Percentiles rank a stretch among this genome's conserved stretches.
phyloP scores from a whole-genome alignment of 2,888 invertebrate genomes.

The Tipula lateralis region DNA sequence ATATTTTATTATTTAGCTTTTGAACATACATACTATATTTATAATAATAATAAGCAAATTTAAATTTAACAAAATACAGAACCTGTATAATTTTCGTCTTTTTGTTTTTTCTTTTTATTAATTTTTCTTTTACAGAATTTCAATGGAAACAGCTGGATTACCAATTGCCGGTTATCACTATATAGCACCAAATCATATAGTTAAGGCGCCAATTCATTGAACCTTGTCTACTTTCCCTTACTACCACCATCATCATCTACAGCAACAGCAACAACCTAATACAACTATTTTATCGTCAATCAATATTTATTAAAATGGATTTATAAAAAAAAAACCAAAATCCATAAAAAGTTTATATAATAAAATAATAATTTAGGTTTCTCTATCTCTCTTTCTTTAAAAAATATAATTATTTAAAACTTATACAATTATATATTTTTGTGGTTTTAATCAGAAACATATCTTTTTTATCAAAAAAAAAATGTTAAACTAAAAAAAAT shows the following conservation, averaged over 20 bases:
- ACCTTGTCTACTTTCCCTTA: constrained; percentile 33
- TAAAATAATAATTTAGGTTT: neutral
- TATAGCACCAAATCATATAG: constrained; percentile 88
- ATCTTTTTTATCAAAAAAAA: neutral
- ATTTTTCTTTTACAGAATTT: constrained; percentile 67
- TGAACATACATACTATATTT: neutral
- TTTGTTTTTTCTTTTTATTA: neutral
- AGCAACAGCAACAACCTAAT: neutral
- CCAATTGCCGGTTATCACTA: constrained; percentile 88
- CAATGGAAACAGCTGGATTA: constrained; percentile 89
- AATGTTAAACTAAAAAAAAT: neutral
- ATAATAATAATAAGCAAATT: neutral
- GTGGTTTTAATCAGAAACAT: neutral
- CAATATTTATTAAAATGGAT: neutral
- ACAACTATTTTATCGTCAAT: neutral
- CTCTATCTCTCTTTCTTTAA: neutral
- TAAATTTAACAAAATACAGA: no score
- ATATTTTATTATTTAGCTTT: constrained; percentile 12
- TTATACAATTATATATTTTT: neutral
- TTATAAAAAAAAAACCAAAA: neutral
- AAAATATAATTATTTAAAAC: neutral
- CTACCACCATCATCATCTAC: neutral
- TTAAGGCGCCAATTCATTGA: constrained; percentile 88
- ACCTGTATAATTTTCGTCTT: constrained; percentile 19
- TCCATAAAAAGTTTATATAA: neutral